Base-by-base conservation (phyloP, 1,140 invertebrate species). In the Adelges cooleyi region DNA sequence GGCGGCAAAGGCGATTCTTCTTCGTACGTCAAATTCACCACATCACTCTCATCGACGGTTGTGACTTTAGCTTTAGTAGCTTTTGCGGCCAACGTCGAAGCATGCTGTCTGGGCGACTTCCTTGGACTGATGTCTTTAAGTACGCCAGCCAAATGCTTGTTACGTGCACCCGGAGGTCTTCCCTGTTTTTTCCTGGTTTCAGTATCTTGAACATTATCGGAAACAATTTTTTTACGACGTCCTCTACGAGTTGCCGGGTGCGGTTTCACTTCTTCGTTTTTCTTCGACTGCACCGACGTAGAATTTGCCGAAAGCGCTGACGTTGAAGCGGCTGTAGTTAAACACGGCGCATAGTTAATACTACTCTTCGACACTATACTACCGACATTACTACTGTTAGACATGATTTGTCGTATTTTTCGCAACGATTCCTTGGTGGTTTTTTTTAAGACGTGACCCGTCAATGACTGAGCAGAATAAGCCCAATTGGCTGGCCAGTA, bases 31-130 rank as follows among this genome's bases (percentile, higher is more conserved):
- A 33, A 33, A 5, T 6, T 11, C 5, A 6, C 11, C 5, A 33
- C 11, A 11, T 33, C 11, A 6, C 5, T 33, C 11, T 33, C 29
- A 33, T 33, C 29, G 11, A 33, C 29, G 29, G 29, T 33, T 33
- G 11, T 33, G 11, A 33, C 11, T 33, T 33, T 33, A 33, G 29
- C 29, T 33, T 33, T 33, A 33, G 29, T 33, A 33, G 29, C 29
- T 33, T 33, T 62, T 20, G 56, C 54, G 10, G 74, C 74, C 17
- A 74, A 69, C 9, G 74, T 75, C 9, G 74, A 75, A 6, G 74
- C 74, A 67, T 75, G 74, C 67, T 73, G 74, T 11, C 74, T 70
- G 2, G 74, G 74, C 1, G 67, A 66, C 42, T 68, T 67, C 17
- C 66, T 46, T 1, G 66, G 66, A 23, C 67, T 20, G 65, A 46